Percentiles rank a stretch among this genome's conserved stretches.
These are phyloP conservation scores for Amblyjoppa proteus DNA, from an alignment of 2,888 invertebrate genomes.

Conservation along the genomic window DNA sequence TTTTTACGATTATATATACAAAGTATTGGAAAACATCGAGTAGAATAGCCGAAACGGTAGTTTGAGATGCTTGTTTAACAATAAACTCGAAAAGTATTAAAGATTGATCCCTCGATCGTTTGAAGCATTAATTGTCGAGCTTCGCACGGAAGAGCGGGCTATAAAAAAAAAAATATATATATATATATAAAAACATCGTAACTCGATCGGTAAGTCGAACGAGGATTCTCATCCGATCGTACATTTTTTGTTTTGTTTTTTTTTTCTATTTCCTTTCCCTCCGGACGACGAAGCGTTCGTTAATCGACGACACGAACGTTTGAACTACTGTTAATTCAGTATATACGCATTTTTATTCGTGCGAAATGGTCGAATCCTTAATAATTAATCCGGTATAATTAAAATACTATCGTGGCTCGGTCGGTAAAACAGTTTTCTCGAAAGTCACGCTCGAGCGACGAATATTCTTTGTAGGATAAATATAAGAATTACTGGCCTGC, in stretches of 20 bases:
- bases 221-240: not conserved
- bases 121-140: constrained; percentile 27
- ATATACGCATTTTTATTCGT: constrained; percentile 36
- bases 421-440: constrained; percentile 14
- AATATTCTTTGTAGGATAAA: constrained; percentile 34
- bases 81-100: constrained; percentile 7
- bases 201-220: constrained; percentile 22
- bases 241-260: not conserved
- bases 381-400: constrained; percentile 13
- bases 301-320: not conserved
- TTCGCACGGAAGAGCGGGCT: constrained; percentile 9
- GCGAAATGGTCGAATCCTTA: constrained; percentile 44
- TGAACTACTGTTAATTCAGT: not conserved
- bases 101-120: constrained; percentile 32
- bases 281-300: not conserved
- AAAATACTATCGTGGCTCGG: constrained; percentile 14
- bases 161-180: not conserved
- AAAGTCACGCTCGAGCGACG: constrained; percentile 26
- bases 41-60: constrained; percentile 4
- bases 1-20: constrained; percentile 31
- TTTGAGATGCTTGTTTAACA: not conserved
- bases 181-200: not conserved
- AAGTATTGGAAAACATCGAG: constrained; percentile 38
- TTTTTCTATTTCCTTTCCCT: constrained; percentile 5
- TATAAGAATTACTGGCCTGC: constrained; percentile 28